phyloP scores from a whole-genome alignment of 2,888 invertebrate species.

The Rhimphoctona megacephalus region DNA sequence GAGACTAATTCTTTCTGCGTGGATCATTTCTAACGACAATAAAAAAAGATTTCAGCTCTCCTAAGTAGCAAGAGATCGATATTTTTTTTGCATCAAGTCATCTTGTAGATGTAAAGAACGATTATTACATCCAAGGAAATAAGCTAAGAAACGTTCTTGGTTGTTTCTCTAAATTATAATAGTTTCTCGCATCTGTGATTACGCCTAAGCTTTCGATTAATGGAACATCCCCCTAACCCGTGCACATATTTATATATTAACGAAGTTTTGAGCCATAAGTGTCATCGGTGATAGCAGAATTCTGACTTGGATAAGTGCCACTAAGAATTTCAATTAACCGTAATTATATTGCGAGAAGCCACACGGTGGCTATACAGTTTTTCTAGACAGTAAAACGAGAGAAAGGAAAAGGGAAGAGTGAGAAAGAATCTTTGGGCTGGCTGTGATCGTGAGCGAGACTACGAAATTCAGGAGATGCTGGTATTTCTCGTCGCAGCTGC shows the following conservation, averaged over 20 bases:
- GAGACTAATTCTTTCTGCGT: too few relatives aligned
- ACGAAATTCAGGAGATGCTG: conserved; percentile 38
- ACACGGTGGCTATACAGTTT: conserved; percentile 5
- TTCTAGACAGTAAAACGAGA: not conserved
- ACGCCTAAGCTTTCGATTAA: not conserved
- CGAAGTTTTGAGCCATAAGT: conserved; percentile 37
- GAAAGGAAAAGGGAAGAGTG: not conserved
- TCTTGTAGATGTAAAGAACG: not conserved
- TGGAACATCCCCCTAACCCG: not conserved
- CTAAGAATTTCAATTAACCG: conserved; percentile 82
- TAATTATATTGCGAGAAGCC: conserved; percentile 79
- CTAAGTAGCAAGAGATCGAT: not conserved
- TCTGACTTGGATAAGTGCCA: conserved; percentile 77
- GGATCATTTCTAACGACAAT: too few relatives aligned
- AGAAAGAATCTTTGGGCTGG: conserved; percentile 19
- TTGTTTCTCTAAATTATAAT: not conserved
- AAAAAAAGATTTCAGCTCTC: not conserved
- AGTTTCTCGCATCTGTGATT: not conserved
- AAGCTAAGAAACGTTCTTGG: too few relatives aligned
- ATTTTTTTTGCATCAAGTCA: not conserved
- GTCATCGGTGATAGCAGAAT: conserved; percentile 10
- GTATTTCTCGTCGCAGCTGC: conserved; percentile 40
- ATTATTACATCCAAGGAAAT: not conserved
- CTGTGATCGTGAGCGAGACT: conserved; percentile 20
- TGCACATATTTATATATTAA: conserved; percentile 6